Evolutionary conservation across 2,888 invertebrate genomes (phyloP).

Genomic region (Cancer borealis): DNA sequence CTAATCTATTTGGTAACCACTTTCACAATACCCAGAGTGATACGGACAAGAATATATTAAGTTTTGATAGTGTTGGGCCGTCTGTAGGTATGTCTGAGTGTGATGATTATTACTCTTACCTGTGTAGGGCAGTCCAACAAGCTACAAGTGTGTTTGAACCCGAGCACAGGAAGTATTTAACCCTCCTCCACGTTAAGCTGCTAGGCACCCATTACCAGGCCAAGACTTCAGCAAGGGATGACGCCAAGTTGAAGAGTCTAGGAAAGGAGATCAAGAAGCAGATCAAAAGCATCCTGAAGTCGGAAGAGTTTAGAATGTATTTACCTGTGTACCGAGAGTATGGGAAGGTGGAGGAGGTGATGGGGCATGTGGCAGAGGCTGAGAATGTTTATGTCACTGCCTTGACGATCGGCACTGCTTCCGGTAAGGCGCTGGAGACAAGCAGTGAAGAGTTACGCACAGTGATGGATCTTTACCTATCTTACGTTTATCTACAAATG

Average conservation of each 20-base stretch:
- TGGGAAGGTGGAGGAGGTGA: conserved; percentile 72
- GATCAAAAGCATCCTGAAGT: conserved; percentile 69
- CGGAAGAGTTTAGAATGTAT: conserved; percentile 68
- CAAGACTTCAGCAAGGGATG: conserved; percentile 33
- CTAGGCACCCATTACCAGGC: conserved; percentile 52
- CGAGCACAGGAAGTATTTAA: conserved; percentile 37
- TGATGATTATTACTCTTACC: conserved; percentile 67
- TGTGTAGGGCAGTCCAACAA: conserved; percentile 62
- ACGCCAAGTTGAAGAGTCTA: conserved; percentile 25
- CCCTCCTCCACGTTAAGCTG: conserved; percentile 58
- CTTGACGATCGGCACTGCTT: conserved; percentile 54
- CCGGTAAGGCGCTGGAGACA: conserved; percentile 59
- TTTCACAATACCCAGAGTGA: background rate
- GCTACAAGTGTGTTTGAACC: conserved; percentile 51
- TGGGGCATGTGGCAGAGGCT: conserved; percentile 67
- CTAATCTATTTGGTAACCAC: conserved; percentile 53
- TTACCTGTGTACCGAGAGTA: conserved; percentile 70
- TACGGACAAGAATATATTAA: conserved; percentile 43
- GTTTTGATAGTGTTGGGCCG: conserved; percentile 69
- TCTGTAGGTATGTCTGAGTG: conserved; percentile 47
- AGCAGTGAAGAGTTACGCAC: conserved; percentile 40
- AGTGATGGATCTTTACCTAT: conserved; percentile 50
- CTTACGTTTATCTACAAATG: conserved; percentile 57
- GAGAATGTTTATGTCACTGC: conserved; percentile 68
- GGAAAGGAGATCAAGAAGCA: conserved; percentile 70